phyloP scores from a whole-genome alignment of 2,888 invertebrate genomes.

The Eupithecia inturbata region DNA sequence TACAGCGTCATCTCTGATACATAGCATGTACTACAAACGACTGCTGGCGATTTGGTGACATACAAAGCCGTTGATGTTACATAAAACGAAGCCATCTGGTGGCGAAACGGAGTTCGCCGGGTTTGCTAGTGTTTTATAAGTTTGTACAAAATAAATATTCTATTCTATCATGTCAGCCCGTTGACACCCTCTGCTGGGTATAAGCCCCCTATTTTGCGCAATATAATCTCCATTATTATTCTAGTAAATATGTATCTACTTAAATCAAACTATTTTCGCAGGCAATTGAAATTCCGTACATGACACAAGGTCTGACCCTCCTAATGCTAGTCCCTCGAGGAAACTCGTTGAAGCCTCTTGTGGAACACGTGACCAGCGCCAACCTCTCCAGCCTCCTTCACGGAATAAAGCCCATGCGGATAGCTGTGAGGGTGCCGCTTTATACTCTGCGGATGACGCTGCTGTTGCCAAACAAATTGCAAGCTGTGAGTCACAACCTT shows the following conservation, averaged over 20 bases:
- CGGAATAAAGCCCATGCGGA: constrained; percentile 58
- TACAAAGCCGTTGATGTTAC: too few relatives aligned
- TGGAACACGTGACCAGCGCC: constrained; percentile 49
- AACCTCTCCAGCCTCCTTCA: constrained; percentile 52
- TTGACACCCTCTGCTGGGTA: too few relatives aligned
- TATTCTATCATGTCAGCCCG: too few relatives aligned
- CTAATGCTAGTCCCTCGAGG: constrained; percentile 69
- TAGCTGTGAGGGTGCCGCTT: constrained; percentile 70
- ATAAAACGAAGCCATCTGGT: too few relatives aligned
- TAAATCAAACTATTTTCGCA: constrained; percentile 42
- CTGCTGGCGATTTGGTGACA: too few relatives aligned
- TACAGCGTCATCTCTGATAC: too few relatives aligned
- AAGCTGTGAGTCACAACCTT: constrained; percentile 60
- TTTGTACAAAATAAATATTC: too few relatives aligned
- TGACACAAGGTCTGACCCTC: constrained; percentile 66
- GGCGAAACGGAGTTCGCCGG: too few relatives aligned
- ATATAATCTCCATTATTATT: not conserved
- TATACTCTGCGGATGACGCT: constrained; percentile 78
- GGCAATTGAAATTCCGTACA: constrained; percentile 76
- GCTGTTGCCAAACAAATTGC: constrained; percentile 71
- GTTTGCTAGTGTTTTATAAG: too few relatives aligned
- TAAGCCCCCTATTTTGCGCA: too few relatives aligned
- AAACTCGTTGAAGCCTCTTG: constrained; percentile 58
- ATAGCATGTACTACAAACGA: too few relatives aligned
- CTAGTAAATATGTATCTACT: too few relatives aligned